Evolutionary conservation across 2,888 invertebrate genomes (phyloP).

Genomic region (Tiliacea citrago): DNA sequence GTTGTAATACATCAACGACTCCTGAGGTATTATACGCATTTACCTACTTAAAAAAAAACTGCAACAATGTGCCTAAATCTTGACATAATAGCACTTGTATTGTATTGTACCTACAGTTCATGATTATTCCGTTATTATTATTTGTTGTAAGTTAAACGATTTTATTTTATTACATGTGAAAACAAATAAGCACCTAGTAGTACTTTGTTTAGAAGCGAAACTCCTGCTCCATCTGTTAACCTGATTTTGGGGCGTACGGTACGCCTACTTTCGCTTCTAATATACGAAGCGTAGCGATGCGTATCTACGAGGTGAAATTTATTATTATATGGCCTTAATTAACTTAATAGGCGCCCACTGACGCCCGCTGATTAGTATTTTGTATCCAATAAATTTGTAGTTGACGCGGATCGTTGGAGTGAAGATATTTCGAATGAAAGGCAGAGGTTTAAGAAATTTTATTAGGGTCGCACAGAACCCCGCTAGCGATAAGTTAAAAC

Average conservation of each 20-base stretch:
- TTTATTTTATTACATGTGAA: too few species aligned
- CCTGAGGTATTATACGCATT: constrained; percentile 49
- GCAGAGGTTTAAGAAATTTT: neutral
- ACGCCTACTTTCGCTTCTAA: neutral
- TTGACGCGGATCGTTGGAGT: too few species aligned
- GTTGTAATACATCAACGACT: constrained; percentile 61
- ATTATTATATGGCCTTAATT: neutral
- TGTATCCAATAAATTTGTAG: neutral
- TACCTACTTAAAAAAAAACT: too few species aligned
- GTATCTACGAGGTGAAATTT: neutral
- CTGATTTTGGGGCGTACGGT: neutral
- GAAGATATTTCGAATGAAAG: neutral
- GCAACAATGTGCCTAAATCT: too few species aligned
- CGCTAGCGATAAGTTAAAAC: neutral
- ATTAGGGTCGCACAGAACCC: neutral
- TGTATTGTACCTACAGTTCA: too few species aligned
- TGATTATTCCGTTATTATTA: too few species aligned
- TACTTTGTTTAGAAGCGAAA: neutral
- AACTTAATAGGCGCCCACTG: neutral
- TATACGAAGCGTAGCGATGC: too few species aligned
- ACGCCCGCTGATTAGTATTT: neutral
- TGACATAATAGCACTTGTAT: too few species aligned
- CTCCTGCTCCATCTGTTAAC: neutral
- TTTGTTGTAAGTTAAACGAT: too few species aligned
- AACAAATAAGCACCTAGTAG: constrained; percentile 10